Evolutionary conservation across 2,113 vertebrate genomes (phyloP), one percentile per base, ranked within the genome.

Genomic region (Spea multiplicata): DNA sequence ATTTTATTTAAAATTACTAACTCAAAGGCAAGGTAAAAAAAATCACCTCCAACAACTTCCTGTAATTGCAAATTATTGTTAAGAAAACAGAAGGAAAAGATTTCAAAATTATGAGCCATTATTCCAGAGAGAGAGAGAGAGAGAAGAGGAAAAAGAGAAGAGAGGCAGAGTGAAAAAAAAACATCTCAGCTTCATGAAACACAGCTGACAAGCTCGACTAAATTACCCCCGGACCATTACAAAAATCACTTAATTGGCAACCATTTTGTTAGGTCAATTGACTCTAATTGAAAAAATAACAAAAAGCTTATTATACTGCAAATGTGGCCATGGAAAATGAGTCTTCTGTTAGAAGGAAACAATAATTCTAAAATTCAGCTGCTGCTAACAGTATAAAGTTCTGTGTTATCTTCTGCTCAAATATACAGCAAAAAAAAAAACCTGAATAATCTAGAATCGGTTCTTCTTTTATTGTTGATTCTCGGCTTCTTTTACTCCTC

Each of bases 201-300:
- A 95, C 94, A 98, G 95, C 95, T 98, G 97, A 99, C 95, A 96
- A 96, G 93, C 95, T 92, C 89, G 87, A 93, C 95, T 95, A 96
- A 98, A 98, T 98, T 98, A 98, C 93, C 94, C 94, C 93, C 94
- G 92, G 96, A 97, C 95, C 95, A 96, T 98, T 97, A 96, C 95
- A 96, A 97, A 95, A 98, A 98, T 97, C 95, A 97, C 95, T 97
- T 98, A 98, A 97, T 98, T 98, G 95, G 94, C 90, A 90, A 96
- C 95, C 95, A 97, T 98, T 98, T 96, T 97, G 95, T 98, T 95
- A 97, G 96, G 97, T 97, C 97, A 99, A 97, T 98, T 98, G 96
- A 99, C 95, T 98, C 95, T 98, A 98, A 99, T 96, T 97, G 95
- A 95, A 96, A 97, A 96, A 95, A 96, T 93, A 94, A 95, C 93